Evolutionary conservation across 2,888 invertebrate species (phyloP), one percentile per base, ranked within the genome.

Genomic region (Platypus cylindrus): DNA sequence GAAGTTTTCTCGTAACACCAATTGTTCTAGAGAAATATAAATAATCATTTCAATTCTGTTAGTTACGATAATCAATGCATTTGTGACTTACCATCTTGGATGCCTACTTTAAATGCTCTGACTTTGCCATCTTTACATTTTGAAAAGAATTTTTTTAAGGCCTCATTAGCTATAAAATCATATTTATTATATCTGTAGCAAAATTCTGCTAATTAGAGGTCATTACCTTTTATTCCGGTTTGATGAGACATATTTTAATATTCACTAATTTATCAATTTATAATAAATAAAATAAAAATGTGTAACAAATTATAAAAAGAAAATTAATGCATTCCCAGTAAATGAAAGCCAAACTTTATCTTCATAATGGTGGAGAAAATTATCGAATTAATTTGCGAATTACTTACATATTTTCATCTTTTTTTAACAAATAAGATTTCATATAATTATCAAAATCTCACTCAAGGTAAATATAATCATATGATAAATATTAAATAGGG

Each of bases 141-240:
- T 14, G 81, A 77, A 54, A 90, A 83, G 56, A 79, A 77, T 58
- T 78, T 80, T 52, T 78, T 75, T 36, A 91, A 64, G 41, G 78
- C 77, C 47, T 81, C 78, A 64, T 89, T 89, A 3, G 85, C 90
- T 90, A 63, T 33, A 71, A 71, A 43, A 43, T 44, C 37, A 27
- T 36, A 26, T 13, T 32, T 20, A 20, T 38, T 16, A 35, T 17
- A 34, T 27, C 35, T 39, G 14, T 26, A 32, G 17, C 5, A 20
- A 20, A 20, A 9, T 5, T 20, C n/a, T n/a, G 9, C 9, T 20
- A 20, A 20, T 20, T 7, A 38, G 42, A 46, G 67, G 81, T 30
- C 39, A 42, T 48, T 67, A 85, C 86, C 84, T 75, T 78, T 80
- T 48, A 89, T 87, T 58, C 87, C 87, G 11, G 87, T 87, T 70